Percentiles rank a stretch among this genome's conserved stretches.
Conservation (phyloP, 30 jellyfish, hydroid and myxozoan species). For the Catostylus mosaicus region DNA sequence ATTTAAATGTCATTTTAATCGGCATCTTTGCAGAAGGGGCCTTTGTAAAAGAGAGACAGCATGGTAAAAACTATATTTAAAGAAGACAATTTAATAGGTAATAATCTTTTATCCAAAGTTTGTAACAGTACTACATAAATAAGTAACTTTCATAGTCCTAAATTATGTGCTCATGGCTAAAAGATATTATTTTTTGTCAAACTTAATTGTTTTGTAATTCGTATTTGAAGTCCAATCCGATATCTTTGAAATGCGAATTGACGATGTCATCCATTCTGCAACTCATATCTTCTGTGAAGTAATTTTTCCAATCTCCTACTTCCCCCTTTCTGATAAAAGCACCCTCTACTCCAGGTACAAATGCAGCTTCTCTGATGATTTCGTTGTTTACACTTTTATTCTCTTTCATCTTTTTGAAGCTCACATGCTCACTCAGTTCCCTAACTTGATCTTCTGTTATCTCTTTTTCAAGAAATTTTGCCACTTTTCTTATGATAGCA, state of each 20-base stretch:
- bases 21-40: too few relatives aligned
- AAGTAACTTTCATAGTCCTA: too few relatives aligned
- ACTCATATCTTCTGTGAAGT: slow-evolving; percentile 67
- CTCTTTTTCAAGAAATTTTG: slow-evolving; percentile 19
- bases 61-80: too few relatives aligned
- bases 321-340: slow-evolving; percentile 54
- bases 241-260: slow-evolving; percentile 10
- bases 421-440: slow-evolving; percentile 14
- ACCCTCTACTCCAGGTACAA: slow-evolving; percentile 38
- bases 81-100: too few relatives aligned
- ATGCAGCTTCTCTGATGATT: slow-evolving; percentile 32
- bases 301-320: slow-evolving; percentile 65
- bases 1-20: too few relatives aligned
- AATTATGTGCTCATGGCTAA: too few relatives aligned
- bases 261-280: slow-evolving; percentile 26
- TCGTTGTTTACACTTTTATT: slow-evolving; percentile 18
- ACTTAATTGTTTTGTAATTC: background rate
- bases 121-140: too few relatives aligned
- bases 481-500: slow-evolving; percentile 23
- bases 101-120: too few relatives aligned
- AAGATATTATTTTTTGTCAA: too few relatives aligned
- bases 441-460: slow-evolving; percentile 36
- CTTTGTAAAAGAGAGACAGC: too few relatives aligned
- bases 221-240: slow-evolving; percentile 19
- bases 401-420: slow-evolving; percentile 37